These are phyloP conservation scores for Enoplosus armatus DNA, from an alignment of 2,797 vertebrate species.

Conservation along the genomic window DNA sequence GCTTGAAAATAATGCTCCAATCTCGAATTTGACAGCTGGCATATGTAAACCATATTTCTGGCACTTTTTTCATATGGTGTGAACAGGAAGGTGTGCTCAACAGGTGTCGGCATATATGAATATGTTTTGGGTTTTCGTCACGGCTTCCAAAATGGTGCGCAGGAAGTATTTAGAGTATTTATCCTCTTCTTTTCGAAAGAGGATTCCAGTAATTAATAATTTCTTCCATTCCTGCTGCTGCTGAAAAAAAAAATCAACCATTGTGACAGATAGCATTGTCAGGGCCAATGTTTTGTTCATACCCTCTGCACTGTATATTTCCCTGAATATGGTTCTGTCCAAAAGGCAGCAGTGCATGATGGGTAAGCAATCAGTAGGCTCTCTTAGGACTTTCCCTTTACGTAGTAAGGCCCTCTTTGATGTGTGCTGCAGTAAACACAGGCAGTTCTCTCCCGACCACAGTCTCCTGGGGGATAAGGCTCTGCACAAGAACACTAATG, in stretches of 20 bases:
- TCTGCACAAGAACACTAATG: conserved; percentile 85
- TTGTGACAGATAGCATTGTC: conserved; percentile 39
- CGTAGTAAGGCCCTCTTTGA: conserved; percentile 80
- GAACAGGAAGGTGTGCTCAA: background rate
- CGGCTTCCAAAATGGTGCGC: background rate
- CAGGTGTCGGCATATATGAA: background rate
- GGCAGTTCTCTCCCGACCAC: conserved; percentile 74
- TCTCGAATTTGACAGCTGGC: background rate
- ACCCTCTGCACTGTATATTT: conserved; percentile 42
- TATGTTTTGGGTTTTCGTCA: background rate
- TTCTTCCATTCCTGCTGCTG: background rate
- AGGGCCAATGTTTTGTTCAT: conserved; percentile 23
- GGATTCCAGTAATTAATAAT: conserved; percentile 14
- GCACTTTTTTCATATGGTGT: background rate
- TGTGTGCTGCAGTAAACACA: conserved; percentile 85
- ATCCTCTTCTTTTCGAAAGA: conserved; percentile 12
- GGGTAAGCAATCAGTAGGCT: conserved; percentile 78
- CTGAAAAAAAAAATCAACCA: conserved; percentile 24
- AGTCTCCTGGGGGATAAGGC: conserved; percentile 78
- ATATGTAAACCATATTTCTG: background rate
- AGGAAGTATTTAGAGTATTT: background rate
- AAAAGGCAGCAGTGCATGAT: conserved; percentile 77
- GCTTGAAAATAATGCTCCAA: background rate
- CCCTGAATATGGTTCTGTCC: conserved; percentile 64
- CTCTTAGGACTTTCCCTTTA: conserved; percentile 73